A percentile compares a stretch with the other conserved stretches of the same genome.
phyloP scores from a whole-genome alignment of 2,113 vertebrate genomes.

The Dascyllus trimaculatus region DNA sequence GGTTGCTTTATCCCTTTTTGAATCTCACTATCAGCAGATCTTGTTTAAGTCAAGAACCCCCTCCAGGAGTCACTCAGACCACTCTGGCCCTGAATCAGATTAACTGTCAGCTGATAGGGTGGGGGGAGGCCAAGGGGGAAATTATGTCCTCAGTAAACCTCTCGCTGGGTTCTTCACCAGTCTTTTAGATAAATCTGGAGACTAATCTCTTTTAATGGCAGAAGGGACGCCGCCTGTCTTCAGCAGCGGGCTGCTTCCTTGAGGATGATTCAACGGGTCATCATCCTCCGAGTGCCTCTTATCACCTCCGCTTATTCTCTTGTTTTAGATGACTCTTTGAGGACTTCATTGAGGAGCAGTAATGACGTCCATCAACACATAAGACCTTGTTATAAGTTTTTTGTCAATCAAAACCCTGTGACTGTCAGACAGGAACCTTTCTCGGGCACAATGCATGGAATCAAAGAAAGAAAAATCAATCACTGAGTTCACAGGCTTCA shows the following conservation, averaged over 20 bases:
- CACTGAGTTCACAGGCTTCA: conserved; percentile 36
- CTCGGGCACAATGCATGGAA: conserved; percentile 20
- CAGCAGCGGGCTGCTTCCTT: background rate
- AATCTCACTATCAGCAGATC: conserved; percentile 15
- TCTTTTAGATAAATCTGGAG: conserved; percentile 32
- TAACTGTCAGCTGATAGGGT: conserved; percentile 18
- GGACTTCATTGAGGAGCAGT: conserved; percentile 17
- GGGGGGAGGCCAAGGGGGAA: background rate
- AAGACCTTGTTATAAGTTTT: background rate
- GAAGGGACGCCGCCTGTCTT: background rate
- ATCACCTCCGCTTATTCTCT: background rate
- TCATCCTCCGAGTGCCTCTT: background rate
- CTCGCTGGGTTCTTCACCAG: conserved; percentile 21
- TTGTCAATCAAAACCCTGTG: conserved; percentile 7
- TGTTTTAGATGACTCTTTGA: conserved; percentile 1
- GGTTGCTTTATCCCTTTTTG: background rate
- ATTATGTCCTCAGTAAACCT: conserved; percentile 23
- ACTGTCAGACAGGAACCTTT: conserved; percentile 2
- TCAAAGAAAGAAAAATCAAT: conserved; percentile 47
- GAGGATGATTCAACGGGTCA: conserved; percentile 30
- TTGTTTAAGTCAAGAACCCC: conserved; percentile 28
- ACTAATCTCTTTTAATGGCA: conserved; percentile 31
- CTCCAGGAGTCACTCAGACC: conserved; percentile 19
- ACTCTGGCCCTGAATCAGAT: conserved; percentile 1
- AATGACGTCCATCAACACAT: conserved; percentile 9